Evolutionary conservation across 2,113 vertebrate species (phyloP), one percentile per base, ranked within the genome.

Genomic region (Haemorhous mexicanus): DNA sequence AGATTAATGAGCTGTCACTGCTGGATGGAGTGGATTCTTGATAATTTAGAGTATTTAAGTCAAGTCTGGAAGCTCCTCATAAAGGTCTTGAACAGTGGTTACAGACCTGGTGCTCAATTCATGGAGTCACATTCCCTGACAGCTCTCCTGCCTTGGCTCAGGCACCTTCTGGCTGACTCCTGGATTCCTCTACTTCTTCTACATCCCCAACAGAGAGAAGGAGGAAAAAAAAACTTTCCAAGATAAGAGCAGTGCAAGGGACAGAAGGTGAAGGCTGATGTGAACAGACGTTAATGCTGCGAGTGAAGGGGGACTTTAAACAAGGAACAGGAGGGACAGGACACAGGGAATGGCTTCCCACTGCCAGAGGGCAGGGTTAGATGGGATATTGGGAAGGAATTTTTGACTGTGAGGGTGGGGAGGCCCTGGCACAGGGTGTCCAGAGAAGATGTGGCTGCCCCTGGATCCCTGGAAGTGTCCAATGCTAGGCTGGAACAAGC

Each of bases 391-490:
- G 18, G 59, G 8, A 7, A 50, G 32, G 12, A 52, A 66, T 74
- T 44, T 0, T 6, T 58, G 0, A 0, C 32, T 89, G 17, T 5
- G 44, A 58, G 7, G 26, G 5, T 33, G 37, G 8, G 0, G 15
- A 88, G 9, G 27, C 5, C 43, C 18, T 72, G 66, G 49, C 7
- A 32, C 5, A 49, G 56, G 7, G 0, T 72, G 0, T 7, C 30
- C 66, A 56, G 35, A 56, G 66, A 18, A 63, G 24, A 30, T 79
- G 49, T 56, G 85, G n/a, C 43, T 72, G 20, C 3, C 3, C n/a
- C 49, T 35, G 67, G 47, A 44, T 58, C 22, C 22, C 44, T 73
- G 68, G 27, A 18, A 44, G 7, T 39, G 52, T 28, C 27, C 52
- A 44, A 74, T 18, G 18, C 22, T 22, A 20, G 22, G 15, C 0